Evolutionary conservation across 1,140 invertebrate species (phyloP).

Genomic region (Belonocnema kinseyi): DNA sequence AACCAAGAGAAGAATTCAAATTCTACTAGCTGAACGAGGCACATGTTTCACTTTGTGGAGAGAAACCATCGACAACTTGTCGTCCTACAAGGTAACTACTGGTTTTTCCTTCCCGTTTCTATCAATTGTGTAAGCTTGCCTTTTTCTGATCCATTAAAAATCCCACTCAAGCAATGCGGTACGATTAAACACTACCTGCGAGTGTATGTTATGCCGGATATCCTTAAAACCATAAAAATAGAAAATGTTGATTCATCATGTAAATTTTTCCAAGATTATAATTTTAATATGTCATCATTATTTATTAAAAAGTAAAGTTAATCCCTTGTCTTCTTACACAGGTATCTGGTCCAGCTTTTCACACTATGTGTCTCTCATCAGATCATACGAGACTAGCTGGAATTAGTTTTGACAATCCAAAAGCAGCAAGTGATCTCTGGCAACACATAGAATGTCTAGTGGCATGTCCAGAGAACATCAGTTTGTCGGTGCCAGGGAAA

Average conservation of each 20-base stretch:
- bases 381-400: constrained; percentile 79
- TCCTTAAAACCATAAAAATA: not conserved
- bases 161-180: not conserved
- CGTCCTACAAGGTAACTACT: constrained; percentile 77
- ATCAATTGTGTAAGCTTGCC: not conserved
- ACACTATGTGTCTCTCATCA: constrained; percentile 88
- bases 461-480: constrained; percentile 87
- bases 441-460: constrained; percentile 82
- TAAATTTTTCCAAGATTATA: not conserved
- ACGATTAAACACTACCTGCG: not conserved
- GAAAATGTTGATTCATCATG: not conserved
- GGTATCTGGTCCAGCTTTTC: constrained; percentile 82
- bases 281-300: not conserved
- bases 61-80: constrained; percentile 87
- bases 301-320: not conserved
- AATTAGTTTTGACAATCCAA: constrained; percentile 83
- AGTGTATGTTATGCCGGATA: not conserved
- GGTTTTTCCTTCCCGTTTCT: constrained; percentile 13
- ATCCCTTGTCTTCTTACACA: constrained; percentile 59
- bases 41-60: constrained; percentile 91
- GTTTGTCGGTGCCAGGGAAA: constrained; percentile 82
- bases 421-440: constrained; percentile 84
- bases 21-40: constrained; percentile 88
- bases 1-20: constrained; percentile 83
- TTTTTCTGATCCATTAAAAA: not conserved